Percentiles rank a stretch among this genome's conserved stretches.
Conservation (phyloP, 1,140 invertebrate species). For the Drosophila athabasca region DNA sequence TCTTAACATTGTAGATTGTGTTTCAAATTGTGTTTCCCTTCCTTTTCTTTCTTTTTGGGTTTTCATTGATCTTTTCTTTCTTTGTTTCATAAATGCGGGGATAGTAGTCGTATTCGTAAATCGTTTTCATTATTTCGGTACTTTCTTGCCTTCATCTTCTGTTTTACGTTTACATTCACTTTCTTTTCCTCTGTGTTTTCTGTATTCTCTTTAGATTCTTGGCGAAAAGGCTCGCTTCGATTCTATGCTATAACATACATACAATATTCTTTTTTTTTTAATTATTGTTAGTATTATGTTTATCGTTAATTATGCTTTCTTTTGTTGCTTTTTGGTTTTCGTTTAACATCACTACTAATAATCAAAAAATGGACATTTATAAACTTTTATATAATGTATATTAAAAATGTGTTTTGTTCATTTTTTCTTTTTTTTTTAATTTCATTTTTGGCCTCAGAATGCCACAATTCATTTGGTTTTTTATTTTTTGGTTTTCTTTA, state of each 20-base stretch:
- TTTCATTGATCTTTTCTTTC: conserved; percentile 1
- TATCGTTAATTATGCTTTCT: conserved; percentile 58
- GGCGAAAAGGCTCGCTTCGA: conserved; percentile 37
- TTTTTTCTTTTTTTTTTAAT: conserved; percentile 22
- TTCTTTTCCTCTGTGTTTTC: conserved; percentile 7
- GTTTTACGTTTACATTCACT: conserved; percentile 14
- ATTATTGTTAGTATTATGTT: conserved; percentile 60
- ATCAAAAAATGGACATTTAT: conserved; percentile 82
- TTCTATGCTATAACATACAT: conserved; percentile 66
- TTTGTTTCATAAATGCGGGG: conserved; percentile 49
- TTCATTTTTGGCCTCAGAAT: conserved; percentile 34
- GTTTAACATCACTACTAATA: conserved; percentile 79
- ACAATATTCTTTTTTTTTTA: conserved; percentile 31
- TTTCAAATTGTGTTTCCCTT: conserved; percentile 37
- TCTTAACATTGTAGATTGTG: conserved; percentile 71
- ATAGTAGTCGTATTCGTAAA: conserved; percentile 34
- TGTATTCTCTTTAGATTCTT: not conserved
- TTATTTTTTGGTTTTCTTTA: conserved; percentile 7
- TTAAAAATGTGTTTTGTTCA: conserved; percentile 63
- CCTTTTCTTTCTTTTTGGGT: conserved; percentile 7
- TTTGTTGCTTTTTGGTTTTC: conserved; percentile 30
- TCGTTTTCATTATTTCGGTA: conserved; percentile 4
- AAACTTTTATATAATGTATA: conserved; percentile 74
- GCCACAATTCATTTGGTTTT: conserved; percentile 33
- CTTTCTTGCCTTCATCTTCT: conserved; percentile 8